These are phyloP conservation scores for Triplophysa rosa DNA, from an alignment of 2,113 vertebrate species.

Conservation along the genomic window DNA sequence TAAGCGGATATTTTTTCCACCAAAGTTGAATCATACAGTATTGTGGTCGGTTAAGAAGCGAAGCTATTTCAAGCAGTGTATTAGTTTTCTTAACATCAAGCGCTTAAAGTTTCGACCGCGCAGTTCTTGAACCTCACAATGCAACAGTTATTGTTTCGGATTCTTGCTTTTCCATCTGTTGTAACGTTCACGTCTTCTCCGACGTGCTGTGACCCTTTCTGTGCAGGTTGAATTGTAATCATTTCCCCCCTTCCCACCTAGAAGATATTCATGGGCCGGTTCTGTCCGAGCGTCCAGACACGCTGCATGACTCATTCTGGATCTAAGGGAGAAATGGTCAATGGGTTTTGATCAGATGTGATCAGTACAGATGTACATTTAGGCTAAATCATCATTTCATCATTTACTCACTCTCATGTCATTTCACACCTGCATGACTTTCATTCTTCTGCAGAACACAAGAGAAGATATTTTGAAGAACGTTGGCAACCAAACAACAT, in stretches of 20 bases:
- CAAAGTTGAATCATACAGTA: background rate
- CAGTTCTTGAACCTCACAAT: background rate
- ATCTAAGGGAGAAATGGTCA: background rate
- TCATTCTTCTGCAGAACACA: no score
- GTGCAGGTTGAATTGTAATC: constrained; percentile 2
- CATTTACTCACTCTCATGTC: no score
- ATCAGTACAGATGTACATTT: background rate
- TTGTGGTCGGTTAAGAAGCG: constrained; percentile 20
- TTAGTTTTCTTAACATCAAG: constrained; percentile 4
- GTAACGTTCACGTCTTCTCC: background rate
- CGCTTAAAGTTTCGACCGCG: background rate
- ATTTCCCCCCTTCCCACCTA: background rate
- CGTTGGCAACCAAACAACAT: no score
- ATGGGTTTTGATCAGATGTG: background rate
- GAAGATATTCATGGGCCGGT: background rate
- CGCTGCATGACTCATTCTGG: background rate
- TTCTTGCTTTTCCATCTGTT: background rate
- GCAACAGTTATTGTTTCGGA: background rate
- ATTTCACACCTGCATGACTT: no score
- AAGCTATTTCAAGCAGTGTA: constrained; percentile 12
- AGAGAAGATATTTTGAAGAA: no score
- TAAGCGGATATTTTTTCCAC: constrained; percentile 29
- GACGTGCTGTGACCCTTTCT: background rate
- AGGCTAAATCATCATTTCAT: no score
- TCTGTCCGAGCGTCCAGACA: background rate